phyloP scores from a whole-genome alignment of 2,888 invertebrate genomes.

The Ophion ellenae region DNA sequence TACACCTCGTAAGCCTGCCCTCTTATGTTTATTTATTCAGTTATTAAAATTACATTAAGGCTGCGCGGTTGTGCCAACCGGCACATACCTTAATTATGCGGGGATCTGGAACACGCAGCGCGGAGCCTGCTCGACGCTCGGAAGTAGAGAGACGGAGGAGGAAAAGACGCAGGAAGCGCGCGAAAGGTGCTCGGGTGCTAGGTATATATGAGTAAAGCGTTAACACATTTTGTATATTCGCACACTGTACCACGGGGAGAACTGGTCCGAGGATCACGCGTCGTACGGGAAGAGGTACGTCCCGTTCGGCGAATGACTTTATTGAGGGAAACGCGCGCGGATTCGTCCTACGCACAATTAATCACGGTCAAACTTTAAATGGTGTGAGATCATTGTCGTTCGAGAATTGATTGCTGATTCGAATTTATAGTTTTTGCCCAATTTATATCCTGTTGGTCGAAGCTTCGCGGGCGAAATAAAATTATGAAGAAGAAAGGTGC shows the following conservation, averaged over 20 bases:
- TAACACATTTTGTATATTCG: constrained; percentile 18
- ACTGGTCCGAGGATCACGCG: constrained; percentile 6
- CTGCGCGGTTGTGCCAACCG: constrained; percentile 74
- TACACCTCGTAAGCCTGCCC: constrained; percentile 80
- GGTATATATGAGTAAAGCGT: constrained; percentile 5
- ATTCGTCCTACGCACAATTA: neutral
- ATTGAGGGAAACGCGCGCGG: constrained; percentile 28
- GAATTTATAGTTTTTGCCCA: no score
- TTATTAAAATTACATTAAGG: constrained; percentile 84
- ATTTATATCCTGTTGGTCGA: no score
- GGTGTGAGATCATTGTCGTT: neutral
- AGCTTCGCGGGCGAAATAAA: no score
- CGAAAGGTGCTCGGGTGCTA: constrained; percentile 23
- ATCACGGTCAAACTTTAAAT: neutral
- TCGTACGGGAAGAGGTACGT: constrained; percentile 5
- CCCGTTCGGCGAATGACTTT: constrained; percentile 54
- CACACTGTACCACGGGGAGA: neutral
- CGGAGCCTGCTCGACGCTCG: constrained; percentile 41
- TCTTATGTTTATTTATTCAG: constrained; percentile 84
- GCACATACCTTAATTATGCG: constrained; percentile 71
- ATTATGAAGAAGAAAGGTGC: no score
- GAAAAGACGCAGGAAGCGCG: constrained; percentile 49
- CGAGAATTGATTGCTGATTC: neutral
- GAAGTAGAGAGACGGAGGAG: constrained; percentile 37
- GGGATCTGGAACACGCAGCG: constrained; percentile 70